phyloP scores from a whole-genome alignment of 2,888 invertebrate genomes.

The Coecobrya sp. region DNA sequence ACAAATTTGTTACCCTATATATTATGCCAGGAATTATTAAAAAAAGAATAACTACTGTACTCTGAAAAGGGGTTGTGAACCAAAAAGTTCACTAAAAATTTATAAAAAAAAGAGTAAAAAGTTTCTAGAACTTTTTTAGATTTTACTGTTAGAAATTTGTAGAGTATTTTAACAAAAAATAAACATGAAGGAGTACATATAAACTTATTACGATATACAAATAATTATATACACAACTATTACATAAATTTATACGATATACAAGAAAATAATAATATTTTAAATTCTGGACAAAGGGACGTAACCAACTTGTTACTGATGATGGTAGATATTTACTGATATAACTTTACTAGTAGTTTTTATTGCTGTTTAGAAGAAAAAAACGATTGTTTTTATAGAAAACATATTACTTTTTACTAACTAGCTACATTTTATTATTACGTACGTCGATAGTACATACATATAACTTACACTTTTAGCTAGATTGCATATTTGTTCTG shows the following conservation, averaged over 20 bases:
- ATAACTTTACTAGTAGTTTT: slow-evolving; percentile 49
- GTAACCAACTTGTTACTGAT: slow-evolving; percentile 78
- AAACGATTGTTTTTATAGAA: neutral
- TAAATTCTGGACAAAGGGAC: slow-evolving; percentile 81
- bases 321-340: slow-evolving; percentile 48
- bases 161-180: slow-evolving; percentile 32
- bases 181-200: slow-evolving; percentile 9
- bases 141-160: neutral
- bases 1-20: slow-evolving; percentile 67
- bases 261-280: slow-evolving; percentile 77
- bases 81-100: slow-evolving; percentile 60
- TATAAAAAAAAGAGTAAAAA: slow-evolving; percentile 62
- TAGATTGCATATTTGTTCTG: slow-evolving; percentile 62
- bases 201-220: slow-evolving; percentile 14
- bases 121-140: slow-evolving; percentile 42
- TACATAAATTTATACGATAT: slow-evolving; percentile 59
- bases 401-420: slow-evolving; percentile 27
- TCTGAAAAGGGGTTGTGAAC: slow-evolving; percentile 82
- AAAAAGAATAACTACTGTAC: slow-evolving; percentile 33
- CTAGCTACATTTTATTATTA: slow-evolving; percentile 38
- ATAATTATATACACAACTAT: slow-evolving; percentile 65
- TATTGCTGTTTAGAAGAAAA: slow-evolving; percentile 21
- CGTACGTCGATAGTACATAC: slow-evolving; percentile 56
- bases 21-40: slow-evolving; percentile 66
- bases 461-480: slow-evolving; percentile 62